Evolutionary conservation across 2,888 invertebrate genomes (phyloP).

Genomic region (Trachelus iudaicus): DNA sequence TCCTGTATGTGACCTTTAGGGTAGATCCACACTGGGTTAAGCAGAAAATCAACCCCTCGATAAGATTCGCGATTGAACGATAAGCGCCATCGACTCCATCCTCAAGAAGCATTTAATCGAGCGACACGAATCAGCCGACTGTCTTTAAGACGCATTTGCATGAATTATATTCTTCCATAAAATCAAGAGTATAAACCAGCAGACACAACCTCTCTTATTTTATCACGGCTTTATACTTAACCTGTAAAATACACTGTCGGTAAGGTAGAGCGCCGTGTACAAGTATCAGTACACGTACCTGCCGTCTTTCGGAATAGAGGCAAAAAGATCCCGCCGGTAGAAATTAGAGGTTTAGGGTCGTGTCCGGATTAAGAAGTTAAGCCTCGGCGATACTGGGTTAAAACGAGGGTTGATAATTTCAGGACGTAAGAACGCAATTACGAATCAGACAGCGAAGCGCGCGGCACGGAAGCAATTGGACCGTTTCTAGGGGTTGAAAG

Average conservation of each 20-base stretch:
- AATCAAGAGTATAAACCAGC: background rate
- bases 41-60: background rate
- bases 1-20: background rate
- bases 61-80: background rate
- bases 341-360: background rate
- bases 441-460: constrained; percentile 41
- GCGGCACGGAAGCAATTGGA: constrained; percentile 1
- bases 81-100: background rate
- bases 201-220: background rate
- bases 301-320: background rate
- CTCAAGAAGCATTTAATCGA: background rate
- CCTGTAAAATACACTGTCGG: background rate
- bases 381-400: background rate
- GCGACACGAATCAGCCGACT: background rate
- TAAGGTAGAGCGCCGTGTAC: background rate
- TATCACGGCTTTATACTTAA: background rate
- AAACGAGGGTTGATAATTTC: constrained; percentile 1
- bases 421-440: constrained; percentile 48
- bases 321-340: background rate
- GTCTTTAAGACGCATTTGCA: background rate
- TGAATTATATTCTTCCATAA: background rate
- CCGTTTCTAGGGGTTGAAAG: background rate
- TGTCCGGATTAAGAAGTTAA: background rate
- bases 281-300: background rate
- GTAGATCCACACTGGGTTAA: background rate